phyloP scores from a whole-genome alignment of 2,797 vertebrate genomes.

The Galago senegalensis region DNA sequence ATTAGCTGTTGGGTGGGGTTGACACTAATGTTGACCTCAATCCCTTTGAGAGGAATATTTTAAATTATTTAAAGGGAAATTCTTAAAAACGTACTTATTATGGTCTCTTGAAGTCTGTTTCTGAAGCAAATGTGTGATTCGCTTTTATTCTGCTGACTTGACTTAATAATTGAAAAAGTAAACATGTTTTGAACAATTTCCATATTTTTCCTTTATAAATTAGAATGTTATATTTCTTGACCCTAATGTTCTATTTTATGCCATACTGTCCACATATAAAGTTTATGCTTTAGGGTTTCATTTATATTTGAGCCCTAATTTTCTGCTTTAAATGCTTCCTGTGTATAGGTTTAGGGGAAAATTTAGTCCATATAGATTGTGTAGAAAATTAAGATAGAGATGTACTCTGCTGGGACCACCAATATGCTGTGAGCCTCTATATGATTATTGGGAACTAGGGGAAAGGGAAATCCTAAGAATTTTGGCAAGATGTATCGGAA shows the following conservation, averaged over 20 bases:
- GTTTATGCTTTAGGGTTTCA: conserved; percentile 21
- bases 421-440: neutral
- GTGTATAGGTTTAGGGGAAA: neutral
- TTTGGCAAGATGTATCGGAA: conserved; percentile 20
- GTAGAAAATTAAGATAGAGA: conserved; percentile 29
- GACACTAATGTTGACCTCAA: conserved; percentile 6
- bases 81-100: neutral
- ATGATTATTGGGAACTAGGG: neutral
- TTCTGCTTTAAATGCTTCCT: neutral
- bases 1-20: neutral
- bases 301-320: conserved; percentile 39
- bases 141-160: conserved; percentile 1
- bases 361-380: neutral
- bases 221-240: neutral
- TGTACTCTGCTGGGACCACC: neutral
- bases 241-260: neutral
- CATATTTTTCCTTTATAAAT: conserved; percentile 25
- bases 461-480: neutral
- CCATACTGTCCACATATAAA: neutral
- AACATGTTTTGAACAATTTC: neutral
- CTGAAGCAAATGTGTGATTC: neutral
- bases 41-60: neutral
- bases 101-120: neutral
- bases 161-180: conserved; percentile 19
- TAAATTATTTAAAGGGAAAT: conserved; percentile 28